A percentile compares a stretch with the other conserved stretches of the same genome.
Conservation (phyloP, 2,888 invertebrate genomes). For the Melikaiella ostensackeni region DNA sequence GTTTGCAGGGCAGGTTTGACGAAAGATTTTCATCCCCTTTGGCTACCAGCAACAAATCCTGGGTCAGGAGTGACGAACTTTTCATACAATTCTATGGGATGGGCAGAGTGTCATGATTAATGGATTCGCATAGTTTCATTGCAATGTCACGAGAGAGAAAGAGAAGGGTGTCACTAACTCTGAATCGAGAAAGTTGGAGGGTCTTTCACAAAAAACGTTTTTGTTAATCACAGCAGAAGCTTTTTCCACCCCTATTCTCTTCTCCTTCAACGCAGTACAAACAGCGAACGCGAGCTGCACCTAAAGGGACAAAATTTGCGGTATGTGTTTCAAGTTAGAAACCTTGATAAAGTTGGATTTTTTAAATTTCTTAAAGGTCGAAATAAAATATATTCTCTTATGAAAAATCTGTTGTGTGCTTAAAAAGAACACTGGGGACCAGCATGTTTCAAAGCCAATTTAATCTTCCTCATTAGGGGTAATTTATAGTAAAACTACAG, state of each 20-base stretch:
- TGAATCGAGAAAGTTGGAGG: slow-evolving; percentile 19
- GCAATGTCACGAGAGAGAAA: neutral
- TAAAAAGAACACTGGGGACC: too few species aligned
- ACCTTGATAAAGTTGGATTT: neutral
- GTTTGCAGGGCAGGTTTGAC: neutral
- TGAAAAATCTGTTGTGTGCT: too few species aligned
- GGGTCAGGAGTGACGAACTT: slow-evolving; percentile 27
- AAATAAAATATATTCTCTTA: too few species aligned
- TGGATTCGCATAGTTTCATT: slow-evolving; percentile 36
- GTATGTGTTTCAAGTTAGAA: neutral
- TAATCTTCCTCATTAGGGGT: too few species aligned
- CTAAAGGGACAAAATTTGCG: neutral
- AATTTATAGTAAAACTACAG: too few species aligned
- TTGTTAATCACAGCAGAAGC: slow-evolving; percentile 36
- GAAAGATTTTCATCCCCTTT: slow-evolving; percentile 26
- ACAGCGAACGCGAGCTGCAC: neutral
- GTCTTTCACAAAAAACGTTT: slow-evolving; percentile 3
- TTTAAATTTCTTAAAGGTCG: too few species aligned
- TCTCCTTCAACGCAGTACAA: neutral
- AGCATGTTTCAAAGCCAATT: too few species aligned
- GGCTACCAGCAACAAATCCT: slow-evolving; percentile 37
- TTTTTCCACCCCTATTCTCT: slow-evolving; percentile 6
- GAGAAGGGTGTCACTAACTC: slow-evolving; percentile 23
- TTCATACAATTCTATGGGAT: slow-evolving; percentile 26
- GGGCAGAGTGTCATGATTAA: slow-evolving; percentile 17